phyloP scores from a whole-genome alignment of 2,113 vertebrate genomes.

The Cyphotilapia sp. region DNA sequence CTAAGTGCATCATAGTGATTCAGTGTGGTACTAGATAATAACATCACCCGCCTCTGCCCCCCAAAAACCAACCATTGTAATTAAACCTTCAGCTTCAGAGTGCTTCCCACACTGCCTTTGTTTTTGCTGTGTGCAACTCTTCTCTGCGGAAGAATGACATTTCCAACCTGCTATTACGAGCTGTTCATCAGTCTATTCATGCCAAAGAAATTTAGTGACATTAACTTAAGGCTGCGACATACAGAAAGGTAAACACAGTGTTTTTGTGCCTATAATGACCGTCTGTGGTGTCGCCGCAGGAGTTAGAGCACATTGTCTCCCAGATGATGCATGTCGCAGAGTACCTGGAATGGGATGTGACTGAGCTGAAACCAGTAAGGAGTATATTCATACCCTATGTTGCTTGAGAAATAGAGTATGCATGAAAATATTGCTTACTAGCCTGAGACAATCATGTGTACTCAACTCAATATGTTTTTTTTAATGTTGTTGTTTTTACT shows the following conservation, averaged over 20 bases:
- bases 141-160: not conserved
- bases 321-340: slow-evolving; percentile 96
- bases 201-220: not conserved
- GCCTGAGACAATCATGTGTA: not conserved
- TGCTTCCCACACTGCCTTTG: slow-evolving; percentile 41
- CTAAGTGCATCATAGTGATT: slow-evolving; percentile 5
- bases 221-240: slow-evolving; percentile 7
- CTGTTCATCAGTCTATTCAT: slow-evolving; percentile 20
- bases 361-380: slow-evolving; percentile 84
- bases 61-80: slow-evolving; percentile 35
- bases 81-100: slow-evolving; percentile 40
- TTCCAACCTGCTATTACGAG: slow-evolving; percentile 40
- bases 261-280: slow-evolving; percentile 70
- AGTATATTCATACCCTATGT: not conserved
- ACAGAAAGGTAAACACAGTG: slow-evolving; percentile 57
- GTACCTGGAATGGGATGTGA: slow-evolving; percentile 95
- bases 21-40: slow-evolving; percentile 9
- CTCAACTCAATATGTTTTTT: not conserved
- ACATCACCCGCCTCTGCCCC: not conserved
- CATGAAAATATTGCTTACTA: not conserved
- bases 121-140: slow-evolving; percentile 1
- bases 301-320: slow-evolving; percentile 89
- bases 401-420: not conserved
- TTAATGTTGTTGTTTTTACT: not conserved
- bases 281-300: slow-evolving; percentile 66